Conservation (phyloP, 1,140 invertebrate genomes). For the Charaxes varanes region DNA sequence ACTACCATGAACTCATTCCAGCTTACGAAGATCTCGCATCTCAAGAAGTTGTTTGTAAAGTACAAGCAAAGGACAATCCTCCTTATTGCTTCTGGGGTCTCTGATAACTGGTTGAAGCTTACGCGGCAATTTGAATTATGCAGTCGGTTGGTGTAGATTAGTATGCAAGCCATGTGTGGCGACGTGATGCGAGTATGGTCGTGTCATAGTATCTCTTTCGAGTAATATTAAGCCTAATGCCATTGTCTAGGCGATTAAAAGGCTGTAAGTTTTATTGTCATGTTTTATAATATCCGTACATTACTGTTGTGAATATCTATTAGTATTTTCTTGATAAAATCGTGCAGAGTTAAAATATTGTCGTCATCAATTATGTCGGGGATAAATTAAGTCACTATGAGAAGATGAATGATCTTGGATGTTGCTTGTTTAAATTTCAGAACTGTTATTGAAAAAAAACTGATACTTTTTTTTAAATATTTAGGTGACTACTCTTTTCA, state of each 20-base stretch:
- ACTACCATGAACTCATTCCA: not conserved
- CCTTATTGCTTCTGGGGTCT: not conserved
- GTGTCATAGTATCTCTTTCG: constrained; percentile 2
- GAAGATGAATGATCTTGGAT: too few species aligned
- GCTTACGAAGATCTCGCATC: not conserved
- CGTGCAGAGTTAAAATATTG: too few species aligned
- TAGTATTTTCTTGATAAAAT: too few species aligned
- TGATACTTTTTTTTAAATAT: too few species aligned
- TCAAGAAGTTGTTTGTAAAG: not conserved
- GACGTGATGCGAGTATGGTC: constrained; percentile 4
- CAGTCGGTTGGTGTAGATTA: constrained; percentile 1
- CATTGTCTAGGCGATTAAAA: not conserved
- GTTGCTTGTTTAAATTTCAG: too few species aligned
- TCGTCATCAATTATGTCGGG: too few species aligned
- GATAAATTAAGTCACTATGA: too few species aligned
- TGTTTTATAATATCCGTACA: too few species aligned
- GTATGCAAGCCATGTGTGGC: constrained; percentile 2
- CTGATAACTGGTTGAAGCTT: not conserved
- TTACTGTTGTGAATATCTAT: too few species aligned
- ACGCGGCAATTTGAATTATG: not conserved
- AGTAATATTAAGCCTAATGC: constrained; percentile 5
- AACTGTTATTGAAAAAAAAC: too few species aligned
- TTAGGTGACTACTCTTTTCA: too few species aligned
- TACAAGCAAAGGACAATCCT: not conserved
- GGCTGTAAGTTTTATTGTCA: too few species aligned